Evolutionary conservation across 2,797 vertebrate genomes (phyloP).

Genomic region (Steatocranus sp.): DNA sequence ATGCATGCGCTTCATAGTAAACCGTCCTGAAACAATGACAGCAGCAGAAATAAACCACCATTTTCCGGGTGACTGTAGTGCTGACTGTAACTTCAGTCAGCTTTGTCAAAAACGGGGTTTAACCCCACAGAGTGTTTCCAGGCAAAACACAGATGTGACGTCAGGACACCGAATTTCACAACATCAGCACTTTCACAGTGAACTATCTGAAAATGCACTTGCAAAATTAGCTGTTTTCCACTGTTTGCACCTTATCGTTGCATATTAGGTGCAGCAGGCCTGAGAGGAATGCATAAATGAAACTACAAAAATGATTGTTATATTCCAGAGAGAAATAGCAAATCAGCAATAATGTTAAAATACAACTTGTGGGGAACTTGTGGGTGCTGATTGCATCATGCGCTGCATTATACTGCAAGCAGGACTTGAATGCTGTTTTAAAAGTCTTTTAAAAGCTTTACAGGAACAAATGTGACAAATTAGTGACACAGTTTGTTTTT

Average conservation of each 20-base stretch:
- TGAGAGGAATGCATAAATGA: neutral
- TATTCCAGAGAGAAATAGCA: neutral
- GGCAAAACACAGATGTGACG: slow-evolving; percentile 32
- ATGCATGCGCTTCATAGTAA: neutral
- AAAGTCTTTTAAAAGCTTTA: neutral
- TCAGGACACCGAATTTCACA: slow-evolving; percentile 1
- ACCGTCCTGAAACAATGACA: slow-evolving; percentile 24
- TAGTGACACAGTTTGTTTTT: neutral
- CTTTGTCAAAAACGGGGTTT: slow-evolving; percentile 13
- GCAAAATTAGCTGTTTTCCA: slow-evolving; percentile 9
- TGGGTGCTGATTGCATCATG: neutral
- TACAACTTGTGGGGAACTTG: neutral
- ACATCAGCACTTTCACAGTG: slow-evolving; percentile 35
- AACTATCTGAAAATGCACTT: neutral
- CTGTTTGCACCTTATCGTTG: neutral
- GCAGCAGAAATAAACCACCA: slow-evolving; percentile 6
- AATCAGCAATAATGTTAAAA: neutral
- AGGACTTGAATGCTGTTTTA: neutral
- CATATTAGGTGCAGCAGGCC: neutral
- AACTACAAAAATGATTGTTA: neutral
- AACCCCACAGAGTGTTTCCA: slow-evolving; percentile 50
- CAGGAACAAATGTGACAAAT: neutral
- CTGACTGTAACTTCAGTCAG: slow-evolving; percentile 36
- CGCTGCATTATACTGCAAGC: neutral
- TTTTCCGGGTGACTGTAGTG: slow-evolving; percentile 19